A percentile compares a stretch with the other conserved stretches of the same genome.
Evolutionary conservation across 1,140 invertebrate species (phyloP).

Genomic region (Drosophila ananassae): DNA sequence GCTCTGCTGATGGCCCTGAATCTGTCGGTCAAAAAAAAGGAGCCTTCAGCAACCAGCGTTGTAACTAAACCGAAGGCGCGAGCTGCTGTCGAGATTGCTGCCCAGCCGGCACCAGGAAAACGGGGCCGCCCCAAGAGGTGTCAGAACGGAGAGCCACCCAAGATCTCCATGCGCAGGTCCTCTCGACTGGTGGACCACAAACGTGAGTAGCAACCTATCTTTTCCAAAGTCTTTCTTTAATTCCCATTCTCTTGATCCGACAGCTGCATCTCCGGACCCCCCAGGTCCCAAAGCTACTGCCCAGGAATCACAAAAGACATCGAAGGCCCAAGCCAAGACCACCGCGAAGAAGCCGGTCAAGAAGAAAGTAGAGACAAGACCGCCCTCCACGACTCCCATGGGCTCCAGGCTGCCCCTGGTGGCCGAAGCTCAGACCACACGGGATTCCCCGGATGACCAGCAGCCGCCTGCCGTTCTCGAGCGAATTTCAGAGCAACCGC

Average conservation of each 20-base stretch:
- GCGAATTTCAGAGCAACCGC: neutral
- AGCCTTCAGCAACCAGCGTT: neutral
- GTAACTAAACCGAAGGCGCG: conserved; percentile 40
- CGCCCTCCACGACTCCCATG: conserved; percentile 4
- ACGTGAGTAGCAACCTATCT: conserved; percentile 31
- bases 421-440: conserved; percentile 59
- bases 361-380: conserved; percentile 48
- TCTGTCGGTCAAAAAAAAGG: conserved; percentile 73
- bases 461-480: neutral
- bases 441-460: conserved; percentile 22
- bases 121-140: conserved; percentile 56
- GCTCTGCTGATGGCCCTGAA: conserved; percentile 65
- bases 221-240: neutral
- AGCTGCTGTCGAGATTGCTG: conserved; percentile 58
- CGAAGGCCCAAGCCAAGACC: conserved; percentile 14
- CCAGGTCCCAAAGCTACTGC: neutral
- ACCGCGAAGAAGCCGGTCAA: conserved; percentile 57
- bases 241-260: neutral
- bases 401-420: conserved; percentile 23
- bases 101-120: conserved; percentile 55
- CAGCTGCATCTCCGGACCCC: conserved; percentile 37
- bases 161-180: conserved; percentile 50
- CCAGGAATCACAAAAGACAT: neutral
- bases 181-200: conserved; percentile 53
- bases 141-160: conserved; percentile 1